Percentiles rank a stretch among this genome's conserved stretches.
Conservation (phyloP, 2,113 vertebrate species). For the Pygoscelis adeliae region DNA sequence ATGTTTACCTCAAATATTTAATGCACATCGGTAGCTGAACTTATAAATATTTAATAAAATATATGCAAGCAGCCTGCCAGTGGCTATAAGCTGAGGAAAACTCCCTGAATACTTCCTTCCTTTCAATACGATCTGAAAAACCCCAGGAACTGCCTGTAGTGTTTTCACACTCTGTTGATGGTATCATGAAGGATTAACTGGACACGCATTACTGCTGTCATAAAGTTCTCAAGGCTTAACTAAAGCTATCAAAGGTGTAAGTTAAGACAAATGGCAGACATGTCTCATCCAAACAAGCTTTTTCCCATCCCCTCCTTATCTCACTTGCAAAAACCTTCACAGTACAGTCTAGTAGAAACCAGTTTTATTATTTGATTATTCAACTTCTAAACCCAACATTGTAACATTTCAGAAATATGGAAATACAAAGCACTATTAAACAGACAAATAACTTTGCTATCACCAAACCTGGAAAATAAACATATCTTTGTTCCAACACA, state of each 20-base stretch:
- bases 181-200: neutral
- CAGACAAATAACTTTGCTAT: neutral
- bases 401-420: neutral
- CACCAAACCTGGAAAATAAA: neutral
- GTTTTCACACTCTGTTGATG: neutral
- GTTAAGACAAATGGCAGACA: neutral
- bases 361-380: neutral
- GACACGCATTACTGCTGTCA: neutral
- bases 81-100: neutral
- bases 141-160: neutral
- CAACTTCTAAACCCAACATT: neutral
- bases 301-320: neutral
- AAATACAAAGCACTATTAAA: neutral
- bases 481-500: neutral
- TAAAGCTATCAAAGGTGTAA: neutral
- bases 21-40: neutral
- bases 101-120: neutral
- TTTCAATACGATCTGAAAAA: neutral
- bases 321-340: neutral
- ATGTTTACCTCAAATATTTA: neutral
- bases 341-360: neutral
- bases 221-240: neutral
- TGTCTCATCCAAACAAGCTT: neutral
- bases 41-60: neutral
- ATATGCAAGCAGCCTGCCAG: neutral